A percentile compares a stretch with the other conserved stretches of the same genome.
Conservation (phyloP, 2,888 invertebrate genomes). For the Amblyteles armatorius region DNA sequence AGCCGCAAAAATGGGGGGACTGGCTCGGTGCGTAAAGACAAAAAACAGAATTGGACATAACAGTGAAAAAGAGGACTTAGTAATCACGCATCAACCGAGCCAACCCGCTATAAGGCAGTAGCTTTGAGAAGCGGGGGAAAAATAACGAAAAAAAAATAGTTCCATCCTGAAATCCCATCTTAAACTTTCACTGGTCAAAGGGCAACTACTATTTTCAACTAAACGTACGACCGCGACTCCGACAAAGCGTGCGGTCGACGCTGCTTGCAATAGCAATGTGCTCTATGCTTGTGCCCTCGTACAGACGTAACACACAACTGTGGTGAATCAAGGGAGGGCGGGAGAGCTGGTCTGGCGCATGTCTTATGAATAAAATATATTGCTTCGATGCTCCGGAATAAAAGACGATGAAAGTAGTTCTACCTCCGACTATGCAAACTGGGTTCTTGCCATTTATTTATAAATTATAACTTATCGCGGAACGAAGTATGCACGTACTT, state of each 20-base stretch:
- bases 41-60: too few relatives aligned
- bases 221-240: too few relatives aligned
- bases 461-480: constrained; percentile 41
- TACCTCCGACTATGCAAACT: constrained; percentile 4
- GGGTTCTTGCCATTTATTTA: constrained; percentile 28
- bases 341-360: constrained; percentile 33
- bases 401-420: constrained; percentile 39
- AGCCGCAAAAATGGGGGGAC: too few relatives aligned
- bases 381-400: constrained; percentile 39
- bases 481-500: constrained; percentile 2
- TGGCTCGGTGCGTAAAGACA: too few relatives aligned
- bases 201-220: too few relatives aligned
- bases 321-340: not conserved
- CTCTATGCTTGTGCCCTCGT: constrained; percentile 8
- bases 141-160: not conserved
- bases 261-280: not conserved
- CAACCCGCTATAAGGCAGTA: too few relatives aligned
- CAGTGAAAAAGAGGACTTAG: too few relatives aligned
- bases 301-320: constrained; percentile 10
- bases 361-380: constrained; percentile 59
- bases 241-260: too few relatives aligned
- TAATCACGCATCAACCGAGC: too few relatives aligned
- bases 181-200: too few relatives aligned
- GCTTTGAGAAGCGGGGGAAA: too few relatives aligned
- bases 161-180: too few relatives aligned